Conservation (phyloP, 2,797 vertebrate species). For the Phalloptychus januarius region DNA sequence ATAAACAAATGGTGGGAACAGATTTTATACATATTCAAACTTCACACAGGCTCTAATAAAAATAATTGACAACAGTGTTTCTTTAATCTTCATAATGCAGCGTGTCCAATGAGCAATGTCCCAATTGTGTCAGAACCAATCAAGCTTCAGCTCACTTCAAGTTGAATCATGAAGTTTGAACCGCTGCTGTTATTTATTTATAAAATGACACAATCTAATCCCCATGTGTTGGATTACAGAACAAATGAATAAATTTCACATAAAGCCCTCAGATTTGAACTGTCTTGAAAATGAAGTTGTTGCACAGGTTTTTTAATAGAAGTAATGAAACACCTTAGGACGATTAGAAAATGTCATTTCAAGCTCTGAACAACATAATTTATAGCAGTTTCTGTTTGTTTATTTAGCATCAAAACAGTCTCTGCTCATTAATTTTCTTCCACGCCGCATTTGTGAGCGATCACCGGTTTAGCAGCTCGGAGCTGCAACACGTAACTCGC, state of each 20-base stretch:
- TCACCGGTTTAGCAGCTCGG: constrained; percentile 34
- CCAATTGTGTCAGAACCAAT: constrained; percentile 19
- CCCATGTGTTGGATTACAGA: not conserved
- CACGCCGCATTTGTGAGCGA: constrained; percentile 27
- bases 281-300: constrained; percentile 19
- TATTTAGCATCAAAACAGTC: constrained; percentile 55
- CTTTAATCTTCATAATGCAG: constrained; percentile 1
- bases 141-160: not conserved
- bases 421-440: constrained; percentile 46
- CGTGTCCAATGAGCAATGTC: constrained; percentile 16
- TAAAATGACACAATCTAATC: constrained; percentile 13
- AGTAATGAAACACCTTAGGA: constrained; percentile 44
- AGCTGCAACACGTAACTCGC: constrained; percentile 40
- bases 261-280: not conserved
- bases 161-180: constrained; percentile 7
- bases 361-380: constrained; percentile 42
- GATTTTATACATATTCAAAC: not conserved
- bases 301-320: constrained; percentile 35
- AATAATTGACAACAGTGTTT: constrained; percentile 1
- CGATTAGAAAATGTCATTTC: constrained; percentile 51
- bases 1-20: not conserved
- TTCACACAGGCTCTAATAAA: not conserved
- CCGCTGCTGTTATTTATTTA: not conserved
- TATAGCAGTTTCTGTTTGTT: constrained; percentile 39
- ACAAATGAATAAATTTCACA: not conserved